Base-by-base conservation (phyloP, 2,113 vertebrate species). In the Theropithecus gelada region DNA sequence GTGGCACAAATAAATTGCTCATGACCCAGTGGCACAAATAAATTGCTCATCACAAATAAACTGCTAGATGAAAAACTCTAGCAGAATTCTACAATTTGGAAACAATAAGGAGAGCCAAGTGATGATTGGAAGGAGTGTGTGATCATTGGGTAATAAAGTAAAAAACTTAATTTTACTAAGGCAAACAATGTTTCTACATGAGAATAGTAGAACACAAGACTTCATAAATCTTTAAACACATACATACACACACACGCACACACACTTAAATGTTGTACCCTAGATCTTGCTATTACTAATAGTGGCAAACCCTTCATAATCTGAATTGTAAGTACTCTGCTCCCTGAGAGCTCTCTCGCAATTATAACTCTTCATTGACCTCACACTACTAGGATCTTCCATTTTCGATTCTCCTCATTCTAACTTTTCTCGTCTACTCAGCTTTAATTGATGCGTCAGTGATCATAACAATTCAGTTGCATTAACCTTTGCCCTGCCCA, bases 171-270 rank as follows among this genome's bases (percentile, higher is more conserved):
- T 20, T 92, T 75, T 52, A 20, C 12, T 78, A 72, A 7, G 82
- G 25, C 2, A 94, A 70, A 81, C 1, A 38, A 40, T 80, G 80
- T 61, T 73, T 72, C 20, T 40, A 13, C 86, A 11, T 13, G 8
- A 7, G 11, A 68, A 7, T 23, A 50, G 12, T 9, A 66, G 5
- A 9, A 87, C 14, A 43, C 1, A 18, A 10, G 8, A 57, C 50
- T 78, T 66, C 1, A 30, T n/a, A 55, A 57, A 18, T 61, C 10
- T 45, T 40, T 61, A 48, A n/a, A 55, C 45, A 50, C 1, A 35
- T 0, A 18, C 10, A 22, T 5, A 73, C 6, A 22, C 73, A 13
- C 40, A 32, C 6, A 32, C 1, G 17, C 16, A 40, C 0, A 30
- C 8, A 30, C 17, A 25, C 14, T 18, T 4, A 40, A 40, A 64